Evolutionary conservation across 2,888 invertebrate genomes (phyloP).

Genomic region (Marasmarcha lunaedactyla): DNA sequence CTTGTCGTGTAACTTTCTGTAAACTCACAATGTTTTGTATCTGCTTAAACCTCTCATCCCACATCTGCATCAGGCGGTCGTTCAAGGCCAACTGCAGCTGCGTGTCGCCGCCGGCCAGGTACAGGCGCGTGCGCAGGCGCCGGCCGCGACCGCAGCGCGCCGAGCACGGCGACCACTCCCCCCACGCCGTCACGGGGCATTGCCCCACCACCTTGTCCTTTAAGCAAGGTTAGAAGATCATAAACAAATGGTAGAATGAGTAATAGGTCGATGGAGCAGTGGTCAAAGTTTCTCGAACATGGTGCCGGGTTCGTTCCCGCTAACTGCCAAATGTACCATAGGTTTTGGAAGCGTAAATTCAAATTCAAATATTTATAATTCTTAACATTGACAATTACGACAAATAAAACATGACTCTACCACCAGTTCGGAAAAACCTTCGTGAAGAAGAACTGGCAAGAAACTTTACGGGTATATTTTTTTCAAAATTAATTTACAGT

Average conservation of each 20-base stretch:
- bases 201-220: slow-evolving; percentile 36
- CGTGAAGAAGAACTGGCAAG: too few species aligned
- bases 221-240: too few species aligned
- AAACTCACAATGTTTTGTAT: slow-evolving; percentile 37
- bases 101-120: slow-evolving; percentile 27
- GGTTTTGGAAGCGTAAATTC: too few species aligned
- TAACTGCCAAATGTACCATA: too few species aligned
- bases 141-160: slow-evolving; percentile 83
- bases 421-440: too few species aligned
- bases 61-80: slow-evolving; percentile 26
- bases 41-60: slow-evolving; percentile 40
- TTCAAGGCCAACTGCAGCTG: slow-evolving; percentile 33
- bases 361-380: too few species aligned
- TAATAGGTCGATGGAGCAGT: slow-evolving; percentile 55
- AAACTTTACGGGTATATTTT: too few species aligned
- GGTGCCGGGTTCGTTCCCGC: too few species aligned
- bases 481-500: too few species aligned
- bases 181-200: slow-evolving; percentile 81
- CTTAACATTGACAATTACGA: too few species aligned
- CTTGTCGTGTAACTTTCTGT: too few species aligned
- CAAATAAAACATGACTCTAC: too few species aligned
- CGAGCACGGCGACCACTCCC: slow-evolving; percentile 85
- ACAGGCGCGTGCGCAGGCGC: slow-evolving; percentile 63
- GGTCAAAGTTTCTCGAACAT: slow-evolving; percentile 43
- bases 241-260: neutral